Conservation (phyloP, 2,888 invertebrate species). For the Muschampia plurimacula region DNA sequence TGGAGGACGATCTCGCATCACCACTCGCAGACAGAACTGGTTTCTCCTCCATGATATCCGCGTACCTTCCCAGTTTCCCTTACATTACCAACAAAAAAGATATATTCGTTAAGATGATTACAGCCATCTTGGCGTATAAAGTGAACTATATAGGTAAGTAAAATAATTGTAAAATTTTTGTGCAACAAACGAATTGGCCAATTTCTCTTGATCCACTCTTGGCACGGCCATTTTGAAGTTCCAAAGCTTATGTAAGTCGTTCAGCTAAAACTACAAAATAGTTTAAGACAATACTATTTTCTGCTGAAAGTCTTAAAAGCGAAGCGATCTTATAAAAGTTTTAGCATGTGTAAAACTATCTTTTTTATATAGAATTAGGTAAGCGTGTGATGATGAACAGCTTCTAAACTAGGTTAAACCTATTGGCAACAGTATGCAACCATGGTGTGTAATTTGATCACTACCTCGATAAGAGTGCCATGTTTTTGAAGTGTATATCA, state of each 20-base stretch:
- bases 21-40: no score
- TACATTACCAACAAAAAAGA: no score
- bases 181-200: not conserved
- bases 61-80: no score
- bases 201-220: conserved; percentile 7
- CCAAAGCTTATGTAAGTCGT: not conserved
- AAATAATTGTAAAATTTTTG: not conserved
- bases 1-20: no score
- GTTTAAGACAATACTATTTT: not conserved
- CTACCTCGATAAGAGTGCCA: no score
- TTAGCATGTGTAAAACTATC: conserved; percentile 1
- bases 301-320: conserved; percentile 5
- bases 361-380: not conserved
- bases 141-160: not conserved
- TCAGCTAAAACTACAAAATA: not conserved
- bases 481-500: no score
- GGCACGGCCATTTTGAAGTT: not conserved
- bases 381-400: not conserved
- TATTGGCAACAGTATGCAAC: no score
- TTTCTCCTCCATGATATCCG: no score
- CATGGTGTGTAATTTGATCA: no score
- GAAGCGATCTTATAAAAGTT: not conserved
- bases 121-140: no score
- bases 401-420: not conserved
- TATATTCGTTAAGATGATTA: no score